Conservation (phyloP, 2,113 vertebrate species). For the Cygnus buccinator region DNA sequence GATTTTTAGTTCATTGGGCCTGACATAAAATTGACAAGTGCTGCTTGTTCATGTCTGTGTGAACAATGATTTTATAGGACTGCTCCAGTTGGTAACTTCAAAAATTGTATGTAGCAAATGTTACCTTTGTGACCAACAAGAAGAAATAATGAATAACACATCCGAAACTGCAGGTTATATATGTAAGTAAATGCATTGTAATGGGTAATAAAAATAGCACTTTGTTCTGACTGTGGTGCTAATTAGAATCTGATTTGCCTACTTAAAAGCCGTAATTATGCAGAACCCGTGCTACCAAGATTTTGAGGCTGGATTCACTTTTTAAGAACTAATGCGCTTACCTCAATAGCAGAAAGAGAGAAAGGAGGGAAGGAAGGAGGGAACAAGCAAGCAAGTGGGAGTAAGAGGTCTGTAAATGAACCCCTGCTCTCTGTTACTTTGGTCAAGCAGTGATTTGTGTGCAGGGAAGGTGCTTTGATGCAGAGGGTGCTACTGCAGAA, state of each 20-base stretch:
- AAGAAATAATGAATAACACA: conserved; percentile 57
- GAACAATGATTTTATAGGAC: not conserved
- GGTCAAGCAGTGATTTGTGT: conserved; percentile 74
- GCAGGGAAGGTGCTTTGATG: conserved; percentile 13
- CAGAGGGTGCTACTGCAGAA: not conserved
- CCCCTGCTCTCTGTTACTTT: conserved; percentile 58
- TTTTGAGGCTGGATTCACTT: conserved; percentile 64
- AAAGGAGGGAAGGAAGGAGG: not conserved
- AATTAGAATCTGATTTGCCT: conserved; percentile 87
- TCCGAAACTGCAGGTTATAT: conserved; percentile 69
- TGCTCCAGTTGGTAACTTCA: conserved; percentile 20
- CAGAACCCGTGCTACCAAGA: conserved; percentile 77
- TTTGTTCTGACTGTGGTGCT: conserved; percentile 69
- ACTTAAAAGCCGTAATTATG: conserved; percentile 81
- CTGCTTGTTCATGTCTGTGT: conserved; percentile 3
- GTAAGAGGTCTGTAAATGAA: not conserved
- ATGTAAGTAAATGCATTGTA: conserved; percentile 68
- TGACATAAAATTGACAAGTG: conserved; percentile 3
- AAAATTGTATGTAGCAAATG: conserved; percentile 43
- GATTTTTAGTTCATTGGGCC: conserved; percentile 6
- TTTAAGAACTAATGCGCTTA: conserved; percentile 70
- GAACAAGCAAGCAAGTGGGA: not conserved
- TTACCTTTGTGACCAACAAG: conserved; percentile 41
- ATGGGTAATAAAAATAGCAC: conserved; percentile 74
- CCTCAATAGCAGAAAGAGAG: conserved; percentile 69